Base-by-base conservation (phyloP, 2,113 vertebrate species). In the Elephas maximus region DNA sequence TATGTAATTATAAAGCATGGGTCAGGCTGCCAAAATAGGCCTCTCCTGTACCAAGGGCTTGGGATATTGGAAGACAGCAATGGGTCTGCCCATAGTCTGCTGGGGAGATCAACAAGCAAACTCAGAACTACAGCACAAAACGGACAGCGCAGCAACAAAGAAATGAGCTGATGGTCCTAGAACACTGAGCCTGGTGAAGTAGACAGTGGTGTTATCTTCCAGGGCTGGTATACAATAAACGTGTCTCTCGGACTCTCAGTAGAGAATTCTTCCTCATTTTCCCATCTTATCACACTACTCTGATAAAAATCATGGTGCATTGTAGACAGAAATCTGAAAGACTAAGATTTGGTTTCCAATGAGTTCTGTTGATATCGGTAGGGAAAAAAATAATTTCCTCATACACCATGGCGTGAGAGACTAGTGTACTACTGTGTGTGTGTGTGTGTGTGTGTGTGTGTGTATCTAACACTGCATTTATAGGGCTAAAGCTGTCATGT, bases 401-500 rank as follows among this genome's bases (percentile, higher is more conserved):
- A 88, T 81, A 94, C 60, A 73, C 12, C 6, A 44, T 91, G 45
- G 37, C 76, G 95, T 60, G 51, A 87, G 45, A 88, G 88, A 86
- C 21, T 65, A 17, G n/a, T 41, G 26, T 77, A n/a, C 37, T 37
- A 37, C 37, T 41, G 81, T 92, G 37, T 71, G 69, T 33, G 73
- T 41, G 77, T 81, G 94, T 30, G 69, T 60, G 48, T 71, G 69
- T 33, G 73, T 41, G 77, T 81, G 94, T 30, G 69, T 60, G 48
- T 63, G 89, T 44, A 51, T 14, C 26, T 53, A 60, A 51, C 37
- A 57, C 30, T 78, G 26, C 57, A 86, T 62, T 60, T 53, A 65
- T 11, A 91, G 21, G 60, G 24, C 48, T 88, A 85, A 96, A 71
- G 44, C 71, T 96, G 91, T 90, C 94, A 97, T 53, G 83, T 79